These are phyloP conservation scores for Oenanthe melanoleuca DNA, from an alignment of 2,113 vertebrate genomes.

Conservation along the genomic window DNA sequence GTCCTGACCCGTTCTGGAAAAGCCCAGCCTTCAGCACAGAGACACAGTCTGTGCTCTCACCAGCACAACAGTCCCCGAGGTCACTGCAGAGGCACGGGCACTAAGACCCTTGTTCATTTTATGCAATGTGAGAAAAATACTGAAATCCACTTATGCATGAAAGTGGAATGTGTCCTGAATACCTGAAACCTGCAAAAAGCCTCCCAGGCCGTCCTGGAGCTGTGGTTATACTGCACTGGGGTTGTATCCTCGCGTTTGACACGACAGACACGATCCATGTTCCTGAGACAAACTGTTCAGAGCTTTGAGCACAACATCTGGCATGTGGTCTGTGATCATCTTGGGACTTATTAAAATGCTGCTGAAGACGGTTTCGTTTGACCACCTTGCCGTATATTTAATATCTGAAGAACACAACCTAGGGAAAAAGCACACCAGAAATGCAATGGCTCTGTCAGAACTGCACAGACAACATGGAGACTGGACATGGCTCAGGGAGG, in stretches of 20 bases:
- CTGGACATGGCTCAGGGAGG: background rate
- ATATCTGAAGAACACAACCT: constrained; percentile 86
- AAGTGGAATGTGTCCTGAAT: background rate
- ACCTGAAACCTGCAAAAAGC: background rate
- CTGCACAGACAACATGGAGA: background rate
- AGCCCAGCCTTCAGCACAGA: background rate
- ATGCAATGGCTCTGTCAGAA: background rate
- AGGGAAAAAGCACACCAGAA: background rate
- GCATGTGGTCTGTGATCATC: constrained; percentile 96
- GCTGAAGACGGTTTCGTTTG: constrained; percentile 82
- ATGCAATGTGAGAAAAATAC: background rate
- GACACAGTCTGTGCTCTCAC: background rate
- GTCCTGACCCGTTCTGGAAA: rapidly evolving
- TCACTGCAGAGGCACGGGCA: background rate
- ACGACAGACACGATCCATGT: constrained; percentile 72
- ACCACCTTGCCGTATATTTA: constrained; percentile 84
- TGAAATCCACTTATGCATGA: background rate
- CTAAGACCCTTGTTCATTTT: background rate
- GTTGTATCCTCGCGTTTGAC: constrained; percentile 58
- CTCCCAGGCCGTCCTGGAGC: rapidly evolving
- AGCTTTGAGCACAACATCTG: constrained; percentile 83
- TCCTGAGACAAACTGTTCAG: constrained; percentile 81
- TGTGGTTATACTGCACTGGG: background rate
- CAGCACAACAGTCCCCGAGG: background rate
- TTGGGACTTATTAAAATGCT: constrained; percentile 91